phyloP scores from a whole-genome alignment of 2,113 vertebrate species.

The Ariopsis seemanni region DNA sequence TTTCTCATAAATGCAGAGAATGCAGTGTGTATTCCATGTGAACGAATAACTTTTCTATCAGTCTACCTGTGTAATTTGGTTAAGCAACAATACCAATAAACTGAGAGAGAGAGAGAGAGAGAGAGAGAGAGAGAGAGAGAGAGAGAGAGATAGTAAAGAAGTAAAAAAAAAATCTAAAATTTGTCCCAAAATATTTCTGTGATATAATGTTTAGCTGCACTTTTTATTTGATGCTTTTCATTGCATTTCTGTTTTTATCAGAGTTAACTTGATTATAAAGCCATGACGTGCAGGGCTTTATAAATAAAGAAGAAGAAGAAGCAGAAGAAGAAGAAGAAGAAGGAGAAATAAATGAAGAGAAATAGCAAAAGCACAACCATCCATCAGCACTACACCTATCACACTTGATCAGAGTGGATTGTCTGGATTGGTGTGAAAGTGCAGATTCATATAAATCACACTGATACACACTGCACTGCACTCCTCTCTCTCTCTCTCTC shows the following conservation, averaged over 20 bases:
- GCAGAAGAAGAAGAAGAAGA: background rate
- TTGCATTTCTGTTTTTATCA: background rate
- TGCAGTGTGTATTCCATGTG: no score
- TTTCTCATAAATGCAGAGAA: background rate
- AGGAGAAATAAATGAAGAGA: background rate
- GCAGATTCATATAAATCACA: slow-evolving; percentile 88
- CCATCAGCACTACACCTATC: background rate
- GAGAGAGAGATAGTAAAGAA: background rate
- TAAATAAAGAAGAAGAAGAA: background rate
- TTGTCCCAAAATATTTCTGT: background rate
- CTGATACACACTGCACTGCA: slow-evolving; percentile 70
- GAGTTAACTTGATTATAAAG: background rate
- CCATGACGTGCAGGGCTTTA: background rate
- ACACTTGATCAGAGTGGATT: background rate
- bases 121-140: background rate
- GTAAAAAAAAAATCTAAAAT: background rate
- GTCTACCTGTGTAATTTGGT: background rate
- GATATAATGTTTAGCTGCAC: background rate
- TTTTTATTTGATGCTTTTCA: background rate
- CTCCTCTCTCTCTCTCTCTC: slow-evolving; percentile 58
- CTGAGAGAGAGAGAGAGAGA: background rate
- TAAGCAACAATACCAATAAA: background rate
- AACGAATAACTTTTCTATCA: background rate
- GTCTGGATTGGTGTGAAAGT: slow-evolving; percentile 77
- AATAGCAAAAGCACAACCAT: background rate